Conservation (phyloP, 2,113 vertebrate genomes). For the Labrus mixtus region DNA sequence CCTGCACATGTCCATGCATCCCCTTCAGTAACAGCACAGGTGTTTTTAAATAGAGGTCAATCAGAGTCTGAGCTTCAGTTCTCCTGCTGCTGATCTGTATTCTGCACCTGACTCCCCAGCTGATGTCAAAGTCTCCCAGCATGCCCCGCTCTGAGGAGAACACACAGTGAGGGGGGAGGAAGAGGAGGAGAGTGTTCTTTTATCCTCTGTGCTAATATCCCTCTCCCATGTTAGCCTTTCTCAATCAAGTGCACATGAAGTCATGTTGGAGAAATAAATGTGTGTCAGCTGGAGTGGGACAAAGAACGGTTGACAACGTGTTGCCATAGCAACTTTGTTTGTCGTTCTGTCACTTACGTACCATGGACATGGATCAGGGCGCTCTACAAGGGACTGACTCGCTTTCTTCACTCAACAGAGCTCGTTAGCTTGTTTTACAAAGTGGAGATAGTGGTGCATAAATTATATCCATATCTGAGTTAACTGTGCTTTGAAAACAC, state of each 20-base stretch:
- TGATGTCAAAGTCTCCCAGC: conserved; percentile 69
- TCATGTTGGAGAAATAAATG: conserved; percentile 68
- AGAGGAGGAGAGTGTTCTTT: conserved; percentile 4
- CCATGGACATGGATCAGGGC: too few species aligned
- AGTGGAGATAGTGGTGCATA: too few species aligned
- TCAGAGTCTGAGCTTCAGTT: conserved; percentile 57
- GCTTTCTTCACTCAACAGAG: too few species aligned
- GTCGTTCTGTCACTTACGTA: too few species aligned
- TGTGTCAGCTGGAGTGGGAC: too few species aligned
- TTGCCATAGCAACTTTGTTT: too few species aligned
- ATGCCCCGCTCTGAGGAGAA: conserved; percentile 68
- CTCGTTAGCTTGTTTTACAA: too few species aligned
- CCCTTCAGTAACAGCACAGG: background rate
- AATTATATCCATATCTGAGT: too few species aligned
- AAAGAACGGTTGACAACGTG: too few species aligned
- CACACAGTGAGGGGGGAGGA: conserved; percentile 56
- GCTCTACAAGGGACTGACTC: too few species aligned
- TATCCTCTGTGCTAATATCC: conserved; percentile 72
- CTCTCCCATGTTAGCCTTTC: conserved; percentile 59
- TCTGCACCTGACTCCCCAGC: conserved; percentile 50
- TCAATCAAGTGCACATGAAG: conserved; percentile 68
- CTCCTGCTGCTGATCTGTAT: conserved; percentile 72
- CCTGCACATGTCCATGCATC: too few species aligned
- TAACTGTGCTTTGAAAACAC: too few species aligned
- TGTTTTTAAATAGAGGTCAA: conserved; percentile 69